Conservation (phyloP, 2,797 vertebrate species). For the Catostomus latipinnis region DNA sequence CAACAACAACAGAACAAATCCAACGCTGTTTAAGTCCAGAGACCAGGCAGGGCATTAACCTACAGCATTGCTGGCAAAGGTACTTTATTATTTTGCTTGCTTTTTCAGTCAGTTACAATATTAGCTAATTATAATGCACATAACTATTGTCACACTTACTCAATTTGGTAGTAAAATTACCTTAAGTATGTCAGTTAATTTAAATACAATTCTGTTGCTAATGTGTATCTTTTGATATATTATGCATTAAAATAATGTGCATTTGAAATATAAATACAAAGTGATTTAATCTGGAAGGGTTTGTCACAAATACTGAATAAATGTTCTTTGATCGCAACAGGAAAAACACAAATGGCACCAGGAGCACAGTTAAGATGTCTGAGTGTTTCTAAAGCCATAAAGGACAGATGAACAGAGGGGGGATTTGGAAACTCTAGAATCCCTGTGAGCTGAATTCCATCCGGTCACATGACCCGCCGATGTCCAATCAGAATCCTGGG, state of each 20-base stretch:
- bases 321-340: constrained; percentile 31
- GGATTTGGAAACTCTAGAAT: constrained; percentile 22
- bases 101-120: neutral
- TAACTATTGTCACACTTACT: too few relatives aligned
- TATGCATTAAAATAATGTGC: too few relatives aligned
- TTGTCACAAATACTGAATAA: neutral
- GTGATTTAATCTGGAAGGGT: too few relatives aligned
- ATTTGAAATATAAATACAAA: neutral
- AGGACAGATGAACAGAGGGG: neutral
- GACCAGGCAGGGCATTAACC: constrained; percentile 52
- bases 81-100: constrained; percentile 44
- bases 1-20: constrained; percentile 1
- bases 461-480: constrained; percentile 32
- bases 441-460: neutral
- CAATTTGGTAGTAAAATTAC: too few relatives aligned
- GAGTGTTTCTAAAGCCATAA: constrained; percentile 22
- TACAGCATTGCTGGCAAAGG: constrained; percentile 77
- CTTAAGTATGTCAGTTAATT: too few relatives aligned
- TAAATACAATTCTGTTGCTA: too few relatives aligned
- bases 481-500: constrained; percentile 26
- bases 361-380: constrained; percentile 46
- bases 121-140: too few relatives aligned
- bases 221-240: too few relatives aligned
- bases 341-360: constrained; percentile 68
- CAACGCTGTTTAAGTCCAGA: constrained; percentile 65